Base-by-base conservation (phyloP, 2,797 vertebrate species). In the Acipenser ruthenus region DNA sequence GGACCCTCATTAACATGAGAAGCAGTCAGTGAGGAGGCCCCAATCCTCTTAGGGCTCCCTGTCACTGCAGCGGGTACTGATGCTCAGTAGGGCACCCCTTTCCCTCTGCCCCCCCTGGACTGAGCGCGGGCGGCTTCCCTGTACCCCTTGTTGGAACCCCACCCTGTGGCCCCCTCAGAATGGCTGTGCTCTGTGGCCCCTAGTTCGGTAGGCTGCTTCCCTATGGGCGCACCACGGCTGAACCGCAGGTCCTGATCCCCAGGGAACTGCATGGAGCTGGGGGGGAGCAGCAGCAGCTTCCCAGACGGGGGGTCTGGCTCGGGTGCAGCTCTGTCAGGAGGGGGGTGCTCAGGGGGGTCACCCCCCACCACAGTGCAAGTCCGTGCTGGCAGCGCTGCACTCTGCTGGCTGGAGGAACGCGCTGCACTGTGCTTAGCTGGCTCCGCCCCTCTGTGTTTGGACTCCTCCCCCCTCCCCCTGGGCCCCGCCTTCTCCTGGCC, bases 161-260 rank as follows among this genome's bases (percentile, higher is more conserved):
- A 37, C 75, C 70, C 50, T 66, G 71, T 82, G 80, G 85, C 59
- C 82, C 86, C 73, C 84, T 83, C 68, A 81, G 59, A 65, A 86
- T 86, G 50, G 80, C 2, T 65, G 83, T 77, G 23, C 68, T 78
- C 78, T 23, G 83, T 76, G 68, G 65, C 71, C 59, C 69, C 67
- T 6, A 68, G 56, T 2, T 84, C 85, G 79, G 73, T 67, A 85
- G 74, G 72, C 77, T 92, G 72, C 75, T 37, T 37, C 23, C 23
- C 23, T 37, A 37, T 3, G 23, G 23, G 23, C 23, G 1, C 23
- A 37, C 82, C 89, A 8, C 90, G 87, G 77, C 92, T 80, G 77
- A 96, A 98, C 69, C 96, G 94, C 67, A 98, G 92, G 84, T 99
- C 96, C 88, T 96, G 95, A 84, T 99, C 96, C 76, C 94, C 95